These are phyloP conservation scores for Aphelenchoides avenae DNA, from an alignment of 1,140 invertebrate genomes.

Conservation along the genomic window DNA sequence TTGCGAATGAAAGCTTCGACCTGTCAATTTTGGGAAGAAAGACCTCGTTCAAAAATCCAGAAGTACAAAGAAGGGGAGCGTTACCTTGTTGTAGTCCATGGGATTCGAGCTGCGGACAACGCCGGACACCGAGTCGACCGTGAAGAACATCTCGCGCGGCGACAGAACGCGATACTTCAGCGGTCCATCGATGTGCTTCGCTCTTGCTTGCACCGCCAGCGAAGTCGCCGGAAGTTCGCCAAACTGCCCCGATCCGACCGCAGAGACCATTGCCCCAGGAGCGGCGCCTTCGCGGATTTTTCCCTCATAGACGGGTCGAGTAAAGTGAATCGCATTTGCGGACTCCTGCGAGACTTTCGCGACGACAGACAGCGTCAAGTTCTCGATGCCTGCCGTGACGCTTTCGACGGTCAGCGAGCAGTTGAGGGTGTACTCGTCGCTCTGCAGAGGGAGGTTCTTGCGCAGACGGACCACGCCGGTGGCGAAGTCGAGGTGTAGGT, in stretches of 20 bases:
- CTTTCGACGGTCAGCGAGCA: slow-evolving; percentile 3
- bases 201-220: too few species aligned
- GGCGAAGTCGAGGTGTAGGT: not conserved
- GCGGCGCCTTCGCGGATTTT: not conserved
- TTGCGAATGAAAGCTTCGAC: too few species aligned
- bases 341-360: not conserved
- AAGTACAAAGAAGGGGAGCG: too few species aligned
- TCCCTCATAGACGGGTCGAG: too few species aligned
- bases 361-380: not conserved
- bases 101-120: not conserved
- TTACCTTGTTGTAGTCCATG: slow-evolving; percentile 4
- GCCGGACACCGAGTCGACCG: not conserved
- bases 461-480: not conserved
- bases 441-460: not conserved
- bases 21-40: too few species aligned
- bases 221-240: too few species aligned
- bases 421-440: not conserved
- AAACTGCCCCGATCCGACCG: too few species aligned
- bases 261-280: too few species aligned
- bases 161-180: slow-evolving; percentile 11
- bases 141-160: not conserved
- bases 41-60: too few species aligned
- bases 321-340: too few species aligned
- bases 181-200: too few species aligned
- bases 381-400: not conserved